Conservation (phyloP, 1,140 invertebrate species). For the Marisa cornuarietis region DNA sequence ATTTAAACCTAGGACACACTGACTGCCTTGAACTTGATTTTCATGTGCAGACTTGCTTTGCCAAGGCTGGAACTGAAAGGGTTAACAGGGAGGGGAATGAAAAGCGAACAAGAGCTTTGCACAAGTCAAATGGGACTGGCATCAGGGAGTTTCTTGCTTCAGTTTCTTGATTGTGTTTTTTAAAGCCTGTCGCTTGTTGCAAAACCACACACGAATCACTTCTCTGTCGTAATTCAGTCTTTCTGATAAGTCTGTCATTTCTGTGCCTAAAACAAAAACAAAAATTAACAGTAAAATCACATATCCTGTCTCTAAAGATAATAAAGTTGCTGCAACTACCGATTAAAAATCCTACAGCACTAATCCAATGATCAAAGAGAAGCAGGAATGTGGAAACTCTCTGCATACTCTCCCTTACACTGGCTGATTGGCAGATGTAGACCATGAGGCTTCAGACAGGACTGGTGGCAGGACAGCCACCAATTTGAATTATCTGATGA, state of each 20-base stretch:
- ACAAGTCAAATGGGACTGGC: neutral
- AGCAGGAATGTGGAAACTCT: too few species aligned
- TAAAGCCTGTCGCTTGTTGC: constrained; percentile 95
- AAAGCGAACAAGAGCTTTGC: neutral
- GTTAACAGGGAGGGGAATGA: neutral
- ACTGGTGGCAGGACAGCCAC: too few species aligned
- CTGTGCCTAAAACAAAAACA: constrained; percentile 75
- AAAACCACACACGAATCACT: constrained; percentile 99
- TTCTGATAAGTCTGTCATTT: constrained; percentile 94
- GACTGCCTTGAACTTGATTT: neutral
- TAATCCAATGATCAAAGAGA: too few species aligned
- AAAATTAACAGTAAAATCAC: too few species aligned
- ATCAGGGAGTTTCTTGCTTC: constrained; percentile 60
- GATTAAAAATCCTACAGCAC: too few species aligned
- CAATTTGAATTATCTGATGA: too few species aligned
- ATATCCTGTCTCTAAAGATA: too few species aligned
- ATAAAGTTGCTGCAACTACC: too few species aligned
- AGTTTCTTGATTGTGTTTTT: constrained; percentile 85
- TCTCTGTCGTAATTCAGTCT: constrained; percentile 96
- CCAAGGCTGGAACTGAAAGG: neutral
- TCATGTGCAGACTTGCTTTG: neutral
- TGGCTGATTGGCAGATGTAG: too few species aligned
- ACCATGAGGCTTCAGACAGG: too few species aligned
- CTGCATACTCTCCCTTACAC: too few species aligned
- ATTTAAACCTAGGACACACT: neutral